phyloP scores from a whole-genome alignment of 1,140 invertebrate species.

The Drosophila baimaii region DNA sequence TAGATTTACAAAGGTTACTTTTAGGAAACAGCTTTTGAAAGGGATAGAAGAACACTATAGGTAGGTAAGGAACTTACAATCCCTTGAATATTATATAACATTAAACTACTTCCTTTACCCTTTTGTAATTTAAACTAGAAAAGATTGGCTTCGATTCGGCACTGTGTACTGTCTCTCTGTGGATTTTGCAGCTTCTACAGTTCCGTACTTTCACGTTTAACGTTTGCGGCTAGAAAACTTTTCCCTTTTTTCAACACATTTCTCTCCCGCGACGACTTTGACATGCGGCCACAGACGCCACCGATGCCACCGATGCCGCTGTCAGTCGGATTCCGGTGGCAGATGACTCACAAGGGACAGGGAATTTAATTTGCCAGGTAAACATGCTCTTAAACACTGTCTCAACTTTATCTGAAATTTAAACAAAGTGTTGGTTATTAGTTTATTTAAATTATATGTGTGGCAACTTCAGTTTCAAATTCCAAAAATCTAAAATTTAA shows the following conservation, averaged over 20 bases:
- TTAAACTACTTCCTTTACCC: too few species aligned
- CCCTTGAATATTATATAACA: too few species aligned
- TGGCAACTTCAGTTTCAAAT: background rate
- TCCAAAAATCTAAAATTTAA: background rate
- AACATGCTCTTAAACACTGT: conserved; percentile 18
- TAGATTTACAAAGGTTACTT: too few species aligned
- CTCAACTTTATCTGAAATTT: background rate
- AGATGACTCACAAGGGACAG: conserved; percentile 60
- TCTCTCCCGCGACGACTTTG: conserved; percentile 60
- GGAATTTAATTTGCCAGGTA: conserved; percentile 45
- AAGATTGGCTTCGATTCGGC: background rate
- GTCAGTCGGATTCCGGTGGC: conserved; percentile 73
- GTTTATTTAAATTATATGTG: background rate
- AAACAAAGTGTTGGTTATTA: background rate
- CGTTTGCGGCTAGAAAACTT: conserved; percentile 71
- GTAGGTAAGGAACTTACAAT: too few species aligned
- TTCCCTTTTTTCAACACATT: conserved; percentile 59
- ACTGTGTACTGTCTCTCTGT: conserved; percentile 6
- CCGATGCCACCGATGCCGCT: conserved; percentile 33
- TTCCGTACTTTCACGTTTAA: conserved; percentile 26
- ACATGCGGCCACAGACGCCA: conserved; percentile 62
- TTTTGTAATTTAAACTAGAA: background rate
- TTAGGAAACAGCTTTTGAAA: too few species aligned
- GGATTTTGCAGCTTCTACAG: conserved; percentile 16
- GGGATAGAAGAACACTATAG: too few species aligned